Base-by-base conservation (phyloP, 2,888 invertebrate genomes). In the Pristionchus mayeri region DNA sequence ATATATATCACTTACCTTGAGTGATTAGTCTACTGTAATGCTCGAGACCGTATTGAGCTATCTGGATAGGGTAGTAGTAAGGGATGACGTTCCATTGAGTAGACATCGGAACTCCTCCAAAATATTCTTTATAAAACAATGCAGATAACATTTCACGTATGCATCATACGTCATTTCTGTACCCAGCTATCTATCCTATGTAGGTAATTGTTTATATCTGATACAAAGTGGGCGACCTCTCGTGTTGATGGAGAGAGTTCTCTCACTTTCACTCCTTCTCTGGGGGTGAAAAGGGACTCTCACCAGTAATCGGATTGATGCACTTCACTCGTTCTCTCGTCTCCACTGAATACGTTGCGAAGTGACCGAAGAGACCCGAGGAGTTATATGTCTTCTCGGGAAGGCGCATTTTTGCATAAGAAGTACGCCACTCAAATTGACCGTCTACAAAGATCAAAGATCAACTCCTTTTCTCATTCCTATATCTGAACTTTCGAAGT, bases 331-430 rank as follows among this genome's bases (percentile, higher is more conserved):
- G 94, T 63, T 98, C 97, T 82, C 98, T 94, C 7, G 96, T 96
- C 94, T 98, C 98, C 0, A 99, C 98, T 93, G 98, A 98, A 94
- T 98, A 98, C 93, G 97, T 97, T 93, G 97, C 97, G 94, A 99
- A 99, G 87, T 97, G 97, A 94, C 97, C 96, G 93, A 97, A 99
- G 0, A 96, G 95, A 3, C 97, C 97, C 37, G 95, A 95, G 0
- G 98, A 95, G 92, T 97, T 96, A 93, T 99, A 98, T 16, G 37
- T 76, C 2, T 78, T 63, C 11, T 83, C 78, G 3, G 92, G 92
- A 34, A 84, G 78, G 57, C 87, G 84, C 67, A 91, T 87, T 85
- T 89, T 90, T 21, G 90, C 85, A 84, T 92, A 90, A 3, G 90
- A 89, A n/a, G 92, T 91, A 71, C 67, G 86, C 86, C 89, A 87